phyloP scores from a whole-genome alignment of 2,888 invertebrate species.

The Rhorus exstirpatorius region DNA sequence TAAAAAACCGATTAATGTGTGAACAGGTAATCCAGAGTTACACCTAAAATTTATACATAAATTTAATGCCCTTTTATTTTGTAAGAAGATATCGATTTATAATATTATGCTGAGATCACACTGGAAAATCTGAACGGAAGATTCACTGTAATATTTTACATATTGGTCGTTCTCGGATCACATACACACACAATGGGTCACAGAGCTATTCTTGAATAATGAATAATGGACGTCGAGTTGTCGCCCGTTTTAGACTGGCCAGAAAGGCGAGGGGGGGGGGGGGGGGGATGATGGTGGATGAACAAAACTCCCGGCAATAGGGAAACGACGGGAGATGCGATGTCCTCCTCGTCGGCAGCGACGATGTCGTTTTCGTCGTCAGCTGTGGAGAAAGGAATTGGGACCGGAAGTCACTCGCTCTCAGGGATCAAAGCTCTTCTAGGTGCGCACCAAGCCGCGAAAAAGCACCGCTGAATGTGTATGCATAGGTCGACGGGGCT shows the following conservation, averaged over 20 bases:
- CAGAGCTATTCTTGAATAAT: conserved; percentile 40
- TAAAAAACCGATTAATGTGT: background rate
- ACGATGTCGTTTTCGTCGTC: conserved; percentile 24
- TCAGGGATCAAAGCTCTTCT: conserved; percentile 50
- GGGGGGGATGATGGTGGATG: conserved; percentile 27
- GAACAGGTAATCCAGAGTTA: background rate
- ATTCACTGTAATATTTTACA: conserved; percentile 48
- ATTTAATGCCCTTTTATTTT: background rate
- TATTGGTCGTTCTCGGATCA: conserved; percentile 40
- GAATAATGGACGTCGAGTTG: conserved; percentile 67
- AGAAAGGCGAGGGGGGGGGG: conserved; percentile 2
- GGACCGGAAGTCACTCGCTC: conserved; percentile 62
- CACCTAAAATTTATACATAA: background rate
- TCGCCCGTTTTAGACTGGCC: conserved; percentile 43
- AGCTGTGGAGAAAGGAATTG: conserved; percentile 51
- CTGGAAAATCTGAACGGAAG: conserved; percentile 1
- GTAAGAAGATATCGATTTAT: background rate
- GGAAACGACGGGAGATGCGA: conserved; percentile 56
- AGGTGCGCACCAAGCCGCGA: conserved; percentile 14
- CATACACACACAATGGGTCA: conserved; percentile 10
- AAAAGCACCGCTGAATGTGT: conserved; percentile 67
- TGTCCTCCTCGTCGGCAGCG: conserved; percentile 32
- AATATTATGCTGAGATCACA: background rate
- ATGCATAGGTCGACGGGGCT: conserved; percentile 56
- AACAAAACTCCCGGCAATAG: conserved; percentile 49